Conservation (phyloP, 2,888 invertebrate species). For the Criorhina ranunculi region DNA sequence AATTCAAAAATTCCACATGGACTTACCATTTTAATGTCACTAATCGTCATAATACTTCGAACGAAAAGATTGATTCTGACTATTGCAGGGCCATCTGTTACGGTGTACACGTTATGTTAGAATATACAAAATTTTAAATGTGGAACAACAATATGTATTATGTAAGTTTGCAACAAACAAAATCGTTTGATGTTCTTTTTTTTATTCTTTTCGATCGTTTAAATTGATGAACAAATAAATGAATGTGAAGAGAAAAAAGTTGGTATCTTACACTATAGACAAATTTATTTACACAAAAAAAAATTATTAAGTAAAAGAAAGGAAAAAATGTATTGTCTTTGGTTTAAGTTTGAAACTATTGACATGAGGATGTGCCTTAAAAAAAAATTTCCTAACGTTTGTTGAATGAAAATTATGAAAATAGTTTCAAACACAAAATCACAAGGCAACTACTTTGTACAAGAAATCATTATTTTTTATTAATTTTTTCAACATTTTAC, state of each 20-base stretch:
- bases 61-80: conserved; percentile 99
- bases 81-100: conserved; percentile 97
- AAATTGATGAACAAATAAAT: conserved; percentile 33
- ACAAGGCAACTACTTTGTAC: conserved; percentile 15
- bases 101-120: conserved; percentile 78
- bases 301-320: not conserved
- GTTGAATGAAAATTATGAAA: not conserved
- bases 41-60: conserved; percentile 98
- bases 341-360: not conserved
- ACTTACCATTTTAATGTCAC: conserved; percentile 99
- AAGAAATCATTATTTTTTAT: conserved; percentile 2
- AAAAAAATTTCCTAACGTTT: not conserved
- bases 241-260: conserved; percentile 19
- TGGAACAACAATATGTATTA: conserved; percentile 73
- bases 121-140: conserved; percentile 74
- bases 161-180: conserved; percentile 65
- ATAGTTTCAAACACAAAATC: not conserved
- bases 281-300: conserved; percentile 55
- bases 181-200: conserved; percentile 45
- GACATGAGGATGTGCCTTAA: not conserved
- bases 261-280: conserved; percentile 66
- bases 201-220: conserved; percentile 13
- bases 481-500: not conserved
- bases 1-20: conserved; percentile 77
- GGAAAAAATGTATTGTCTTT: conserved; percentile 15